phyloP scores from a whole-genome alignment of 2,113 vertebrate species.

The Pardalotus punctatus region DNA sequence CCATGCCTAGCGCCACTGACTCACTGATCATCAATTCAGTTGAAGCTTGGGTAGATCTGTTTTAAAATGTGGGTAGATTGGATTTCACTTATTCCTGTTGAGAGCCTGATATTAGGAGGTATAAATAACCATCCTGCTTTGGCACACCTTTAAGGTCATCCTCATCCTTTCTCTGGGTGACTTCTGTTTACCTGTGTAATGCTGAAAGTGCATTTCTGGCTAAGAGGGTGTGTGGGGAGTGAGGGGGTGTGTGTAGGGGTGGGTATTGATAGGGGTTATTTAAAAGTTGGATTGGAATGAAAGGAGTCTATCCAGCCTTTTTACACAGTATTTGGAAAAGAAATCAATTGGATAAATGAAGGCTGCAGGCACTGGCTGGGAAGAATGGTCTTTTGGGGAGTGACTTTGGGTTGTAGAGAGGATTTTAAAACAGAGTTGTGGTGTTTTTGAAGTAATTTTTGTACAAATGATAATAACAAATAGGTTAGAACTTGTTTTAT shows the following conservation, averaged over 20 bases:
- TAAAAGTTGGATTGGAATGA: neutral
- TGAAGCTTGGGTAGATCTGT: neutral
- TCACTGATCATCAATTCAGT: neutral
- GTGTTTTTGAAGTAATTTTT: neutral
- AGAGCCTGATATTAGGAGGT: neutral
- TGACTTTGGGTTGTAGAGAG: neutral
- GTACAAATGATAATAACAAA: neutral
- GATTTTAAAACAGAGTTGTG: neutral
- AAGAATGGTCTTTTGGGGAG: neutral
- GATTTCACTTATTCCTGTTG: neutral
- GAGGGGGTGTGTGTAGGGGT: too few relatives aligned
- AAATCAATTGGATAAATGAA: neutral
- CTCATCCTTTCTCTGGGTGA: neutral
- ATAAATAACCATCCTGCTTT: neutral
- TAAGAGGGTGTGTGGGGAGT: neutral
- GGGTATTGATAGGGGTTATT: neutral
- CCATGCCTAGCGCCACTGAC: neutral
- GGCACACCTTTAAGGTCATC: neutral
- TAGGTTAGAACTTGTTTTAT: neutral
- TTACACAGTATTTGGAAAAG: neutral
- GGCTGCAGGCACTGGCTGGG: neutral
- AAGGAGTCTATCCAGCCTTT: neutral
- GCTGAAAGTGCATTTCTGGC: neutral
- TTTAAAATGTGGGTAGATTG: neutral
- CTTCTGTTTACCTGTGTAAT: neutral